A percentile compares a stretch with the other conserved stretches of the same genome.
Conservation (phyloP, 2,797 vertebrate species). For the Sebastes baramenuke region DNA sequence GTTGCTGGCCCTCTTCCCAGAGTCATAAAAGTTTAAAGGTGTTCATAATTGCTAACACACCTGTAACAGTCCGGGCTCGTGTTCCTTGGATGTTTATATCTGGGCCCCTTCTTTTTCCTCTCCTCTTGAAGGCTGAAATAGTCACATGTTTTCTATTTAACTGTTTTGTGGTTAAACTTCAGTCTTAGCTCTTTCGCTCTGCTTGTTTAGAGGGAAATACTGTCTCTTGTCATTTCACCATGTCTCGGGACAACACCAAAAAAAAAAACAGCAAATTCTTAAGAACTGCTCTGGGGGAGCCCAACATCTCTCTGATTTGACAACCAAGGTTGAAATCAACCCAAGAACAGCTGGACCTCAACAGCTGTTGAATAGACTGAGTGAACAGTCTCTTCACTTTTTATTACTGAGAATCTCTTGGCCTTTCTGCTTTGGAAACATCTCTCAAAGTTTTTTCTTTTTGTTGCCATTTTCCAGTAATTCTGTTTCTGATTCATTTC, state of each 20-base stretch:
- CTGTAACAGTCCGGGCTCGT: slow-evolving; percentile 77
- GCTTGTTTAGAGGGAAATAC: slow-evolving; percentile 51
- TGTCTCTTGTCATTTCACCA: slow-evolving; percentile 25
- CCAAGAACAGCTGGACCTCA: slow-evolving; percentile 46
- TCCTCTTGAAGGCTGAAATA: slow-evolving; percentile 50
- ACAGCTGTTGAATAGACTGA: slow-evolving; percentile 48
- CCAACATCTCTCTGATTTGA: slow-evolving; percentile 39
- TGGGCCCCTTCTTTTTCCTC: slow-evolving; percentile 63
- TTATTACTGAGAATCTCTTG: slow-evolving; percentile 47
- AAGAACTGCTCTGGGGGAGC: slow-evolving; percentile 35
- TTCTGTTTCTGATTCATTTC: slow-evolving; percentile 29
- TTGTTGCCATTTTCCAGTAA: slow-evolving; percentile 19
- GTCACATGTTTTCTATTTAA: slow-evolving; percentile 79
- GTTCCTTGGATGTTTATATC: slow-evolving; percentile 78
- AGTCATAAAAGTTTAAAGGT: slow-evolving; percentile 80
- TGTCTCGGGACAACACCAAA: slow-evolving; percentile 29
- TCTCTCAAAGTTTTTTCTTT: not conserved
- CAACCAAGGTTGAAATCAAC: slow-evolving; percentile 40
- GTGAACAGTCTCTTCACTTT: slow-evolving; percentile 19
- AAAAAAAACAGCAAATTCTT: slow-evolving; percentile 23
- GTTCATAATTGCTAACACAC: slow-evolving; percentile 85
- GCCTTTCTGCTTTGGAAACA: slow-evolving; percentile 40
- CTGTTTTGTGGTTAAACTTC: slow-evolving; percentile 60
- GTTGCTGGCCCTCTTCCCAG: slow-evolving; percentile 72
- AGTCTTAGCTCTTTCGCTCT: slow-evolving; percentile 31